Conservation (phyloP, 2,797 vertebrate species). For the Hydrophis major region DNA sequence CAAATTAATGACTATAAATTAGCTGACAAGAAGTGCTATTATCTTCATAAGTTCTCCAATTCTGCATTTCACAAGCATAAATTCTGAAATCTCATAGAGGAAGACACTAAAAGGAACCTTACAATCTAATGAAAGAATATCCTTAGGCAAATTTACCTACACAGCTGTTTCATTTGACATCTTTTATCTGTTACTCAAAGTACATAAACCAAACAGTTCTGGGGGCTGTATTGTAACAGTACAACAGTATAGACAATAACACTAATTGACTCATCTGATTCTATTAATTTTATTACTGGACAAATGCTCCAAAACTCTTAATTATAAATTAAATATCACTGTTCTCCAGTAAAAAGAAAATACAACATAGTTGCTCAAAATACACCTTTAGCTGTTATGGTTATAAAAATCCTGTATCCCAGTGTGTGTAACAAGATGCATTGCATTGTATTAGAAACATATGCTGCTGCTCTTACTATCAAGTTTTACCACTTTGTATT, state of each 20-base stretch:
- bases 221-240: not conserved
- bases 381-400: not conserved
- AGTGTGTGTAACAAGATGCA: not conserved
- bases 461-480: not conserved
- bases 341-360: not conserved
- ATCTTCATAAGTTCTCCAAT: not conserved
- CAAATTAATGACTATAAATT: not conserved
- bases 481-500: not conserved
- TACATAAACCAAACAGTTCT: not conserved
- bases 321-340: not conserved
- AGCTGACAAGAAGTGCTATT: not conserved
- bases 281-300: not conserved
- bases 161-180: not conserved
- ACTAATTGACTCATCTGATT: not conserved
- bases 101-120: not conserved
- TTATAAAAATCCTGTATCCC: not conserved
- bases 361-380: not conserved
- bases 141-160: not conserved
- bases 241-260: not conserved
- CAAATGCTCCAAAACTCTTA: not conserved
- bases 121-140: not conserved
- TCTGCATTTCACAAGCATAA: not conserved
- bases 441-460: not conserved
- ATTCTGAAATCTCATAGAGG: not conserved
- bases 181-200: not conserved